Percentiles rank a stretch among this genome's conserved stretches.
phyloP scores from a whole-genome alignment of 2,888 invertebrate genomes.

The Petrolisthes cinctipes region DNA sequence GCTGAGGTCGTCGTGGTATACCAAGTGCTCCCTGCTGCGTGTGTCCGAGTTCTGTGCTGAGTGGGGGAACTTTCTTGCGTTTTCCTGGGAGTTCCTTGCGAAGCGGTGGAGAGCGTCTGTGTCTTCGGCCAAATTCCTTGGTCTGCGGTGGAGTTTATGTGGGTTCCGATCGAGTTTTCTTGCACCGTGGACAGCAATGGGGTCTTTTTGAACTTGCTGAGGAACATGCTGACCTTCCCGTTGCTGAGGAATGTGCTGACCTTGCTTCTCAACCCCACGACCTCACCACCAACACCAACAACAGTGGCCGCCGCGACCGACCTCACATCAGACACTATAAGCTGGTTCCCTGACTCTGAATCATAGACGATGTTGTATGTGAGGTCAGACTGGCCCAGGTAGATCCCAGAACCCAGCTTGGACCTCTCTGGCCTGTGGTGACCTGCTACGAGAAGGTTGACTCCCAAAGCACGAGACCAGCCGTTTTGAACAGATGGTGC shows the following conservation, averaged over 20 bases:
- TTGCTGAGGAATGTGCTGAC: background rate
- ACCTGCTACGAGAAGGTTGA: conserved; percentile 80
- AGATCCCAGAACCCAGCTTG: conserved; percentile 83
- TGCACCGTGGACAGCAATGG: background rate
- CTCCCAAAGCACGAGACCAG: conserved; percentile 78
- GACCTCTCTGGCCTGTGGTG: conserved; percentile 77
- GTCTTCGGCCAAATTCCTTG: background rate
- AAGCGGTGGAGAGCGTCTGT: too few relatives aligned
- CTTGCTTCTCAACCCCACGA: too few relatives aligned
- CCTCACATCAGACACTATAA: conserved; percentile 66
- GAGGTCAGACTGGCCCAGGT: conserved; percentile 73
- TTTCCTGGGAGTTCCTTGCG: too few relatives aligned
- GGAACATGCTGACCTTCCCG: too few relatives aligned
- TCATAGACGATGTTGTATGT: conserved; percentile 67
- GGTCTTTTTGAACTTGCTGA: too few relatives aligned
- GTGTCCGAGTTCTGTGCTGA: too few relatives aligned
- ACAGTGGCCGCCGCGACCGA: too few relatives aligned
- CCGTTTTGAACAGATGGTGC: conserved; percentile 68
- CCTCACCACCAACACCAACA: too few relatives aligned
- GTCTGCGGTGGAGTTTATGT: background rate
- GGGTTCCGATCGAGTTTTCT: background rate
- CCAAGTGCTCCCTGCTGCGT: conserved; percentile 20
- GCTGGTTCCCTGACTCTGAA: conserved; percentile 66
- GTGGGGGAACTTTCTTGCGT: background rate
- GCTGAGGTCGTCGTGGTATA: conserved; percentile 66